These are phyloP conservation scores for Oegoconia quadripuncta DNA, from an alignment of 2,888 invertebrate species.

Conservation along the genomic window DNA sequence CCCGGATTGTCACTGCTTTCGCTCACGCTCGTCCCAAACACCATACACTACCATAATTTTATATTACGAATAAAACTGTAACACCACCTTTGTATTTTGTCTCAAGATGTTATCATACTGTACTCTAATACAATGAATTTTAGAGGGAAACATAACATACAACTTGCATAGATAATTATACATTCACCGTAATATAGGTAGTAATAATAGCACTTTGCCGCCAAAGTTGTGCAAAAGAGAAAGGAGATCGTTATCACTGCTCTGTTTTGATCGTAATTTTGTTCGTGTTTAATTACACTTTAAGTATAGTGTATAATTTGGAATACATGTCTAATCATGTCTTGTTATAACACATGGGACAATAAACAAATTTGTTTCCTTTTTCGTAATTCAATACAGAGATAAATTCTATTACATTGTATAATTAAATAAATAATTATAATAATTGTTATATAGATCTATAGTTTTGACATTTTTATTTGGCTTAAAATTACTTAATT, in stretches of 20 bases:
- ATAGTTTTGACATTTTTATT: too few species aligned
- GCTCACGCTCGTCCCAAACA: constrained; percentile 7
- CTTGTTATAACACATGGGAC: too few species aligned
- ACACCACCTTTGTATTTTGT: constrained; percentile 14
- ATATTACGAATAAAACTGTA: constrained; percentile 29
- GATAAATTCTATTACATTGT: neutral
- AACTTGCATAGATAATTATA: constrained; percentile 18
- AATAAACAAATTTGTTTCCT: too few species aligned
- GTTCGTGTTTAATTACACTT: constrained; percentile 27
- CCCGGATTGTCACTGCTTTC: too few species aligned
- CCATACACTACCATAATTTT: constrained; percentile 20
- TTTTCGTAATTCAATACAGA: neutral
- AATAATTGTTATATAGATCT: too few species aligned
- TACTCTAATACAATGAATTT: constrained; percentile 11
- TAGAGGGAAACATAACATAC: constrained; percentile 3
- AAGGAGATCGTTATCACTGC: constrained; percentile 34
- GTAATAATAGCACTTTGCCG: constrained; percentile 25
- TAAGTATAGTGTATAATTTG: constrained; percentile 15
- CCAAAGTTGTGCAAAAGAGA: constrained; percentile 31
- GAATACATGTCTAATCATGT: neutral
- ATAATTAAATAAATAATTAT: neutral
- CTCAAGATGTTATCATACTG: constrained; percentile 18
- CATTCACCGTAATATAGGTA: constrained; percentile 20
- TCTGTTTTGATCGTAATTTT: constrained; percentile 27
- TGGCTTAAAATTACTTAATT: too few species aligned